Conservation (phyloP, 2,797 vertebrate genomes). For the Gastrophryne carolinensis region DNA sequence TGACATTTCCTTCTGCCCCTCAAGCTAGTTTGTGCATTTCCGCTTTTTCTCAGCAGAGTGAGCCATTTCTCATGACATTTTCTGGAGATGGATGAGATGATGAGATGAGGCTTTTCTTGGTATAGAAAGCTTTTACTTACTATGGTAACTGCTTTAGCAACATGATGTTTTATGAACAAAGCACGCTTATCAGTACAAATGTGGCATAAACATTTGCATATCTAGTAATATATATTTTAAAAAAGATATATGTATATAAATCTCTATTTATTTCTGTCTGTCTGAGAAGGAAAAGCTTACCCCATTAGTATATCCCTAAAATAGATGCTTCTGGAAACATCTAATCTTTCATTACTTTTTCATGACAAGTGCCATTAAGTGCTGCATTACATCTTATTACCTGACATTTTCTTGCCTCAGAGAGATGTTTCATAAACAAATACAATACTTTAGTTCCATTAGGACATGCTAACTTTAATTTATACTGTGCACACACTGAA, state of each 20-base stretch:
- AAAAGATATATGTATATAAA: conserved; percentile 6
- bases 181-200: not conserved
- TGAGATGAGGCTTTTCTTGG: no score
- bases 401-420: conserved; percentile 35
- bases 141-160: not conserved
- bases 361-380: conserved; percentile 48
- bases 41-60: not conserved
- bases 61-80: not conserved
- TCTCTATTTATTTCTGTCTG: conserved; percentile 1
- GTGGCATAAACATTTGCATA: not conserved
- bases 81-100: not conserved
- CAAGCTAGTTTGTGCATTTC: not conserved
- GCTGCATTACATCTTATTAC: conserved; percentile 49
- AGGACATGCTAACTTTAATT: conserved; percentile 43
- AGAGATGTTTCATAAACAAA: conserved; percentile 46
- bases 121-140: not conserved
- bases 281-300: conserved; percentile 14
- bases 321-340: conserved; percentile 42
- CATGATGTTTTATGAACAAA: not conserved
- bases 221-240: not conserved
- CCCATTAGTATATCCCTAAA: conserved; percentile 41
- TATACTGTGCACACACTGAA: conserved; percentile 26
- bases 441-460: conserved; percentile 41
- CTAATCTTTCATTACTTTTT: conserved; percentile 49
- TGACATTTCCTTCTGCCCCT: not conserved